Evolutionary conservation across 2,113 vertebrate genomes (phyloP).

Genomic region (Jaculus jaculus): DNA sequence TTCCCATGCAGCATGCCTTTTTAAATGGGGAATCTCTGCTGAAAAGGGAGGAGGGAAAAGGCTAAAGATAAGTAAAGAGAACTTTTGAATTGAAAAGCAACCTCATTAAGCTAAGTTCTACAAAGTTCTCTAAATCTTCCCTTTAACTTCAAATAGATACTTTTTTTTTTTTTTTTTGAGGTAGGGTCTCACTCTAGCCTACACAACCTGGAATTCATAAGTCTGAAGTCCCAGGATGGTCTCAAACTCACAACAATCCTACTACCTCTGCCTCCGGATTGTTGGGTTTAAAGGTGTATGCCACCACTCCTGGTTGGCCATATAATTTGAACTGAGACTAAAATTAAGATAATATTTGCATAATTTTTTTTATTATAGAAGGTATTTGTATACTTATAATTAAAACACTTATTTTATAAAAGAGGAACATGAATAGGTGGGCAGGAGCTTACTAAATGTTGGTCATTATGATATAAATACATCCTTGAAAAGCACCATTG

Average conservation of each 20-base stretch:
- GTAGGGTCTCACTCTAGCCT: too few species aligned
- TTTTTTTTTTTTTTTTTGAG: not conserved
- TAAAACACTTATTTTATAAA: constrained; percentile 93
- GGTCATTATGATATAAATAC: constrained; percentile 92
- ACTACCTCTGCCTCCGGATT: too few species aligned
- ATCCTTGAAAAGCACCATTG: constrained; percentile 92
- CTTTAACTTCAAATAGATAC: not conserved
- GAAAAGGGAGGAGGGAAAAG: not conserved
- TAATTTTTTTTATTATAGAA: too few species aligned
- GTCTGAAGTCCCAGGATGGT: too few species aligned
- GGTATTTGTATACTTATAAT: constrained; percentile 92
- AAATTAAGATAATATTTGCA: not conserved
- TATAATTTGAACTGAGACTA: not conserved
- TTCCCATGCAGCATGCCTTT: not conserved
- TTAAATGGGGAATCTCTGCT: not conserved
- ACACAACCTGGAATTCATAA: too few species aligned
- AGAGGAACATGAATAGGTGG: constrained; percentile 84
- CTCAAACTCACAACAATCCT: too few species aligned
- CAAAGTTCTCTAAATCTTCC: not conserved
- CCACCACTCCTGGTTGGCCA: too few species aligned
- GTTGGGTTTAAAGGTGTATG: too few species aligned
- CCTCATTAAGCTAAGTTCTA: not conserved
- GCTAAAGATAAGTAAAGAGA: not conserved
- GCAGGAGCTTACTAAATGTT: constrained; percentile 92
- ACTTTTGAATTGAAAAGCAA: not conserved